Evolutionary conservation across 2,888 invertebrate species (phyloP).

Genomic region (Homarus gammarus): DNA sequence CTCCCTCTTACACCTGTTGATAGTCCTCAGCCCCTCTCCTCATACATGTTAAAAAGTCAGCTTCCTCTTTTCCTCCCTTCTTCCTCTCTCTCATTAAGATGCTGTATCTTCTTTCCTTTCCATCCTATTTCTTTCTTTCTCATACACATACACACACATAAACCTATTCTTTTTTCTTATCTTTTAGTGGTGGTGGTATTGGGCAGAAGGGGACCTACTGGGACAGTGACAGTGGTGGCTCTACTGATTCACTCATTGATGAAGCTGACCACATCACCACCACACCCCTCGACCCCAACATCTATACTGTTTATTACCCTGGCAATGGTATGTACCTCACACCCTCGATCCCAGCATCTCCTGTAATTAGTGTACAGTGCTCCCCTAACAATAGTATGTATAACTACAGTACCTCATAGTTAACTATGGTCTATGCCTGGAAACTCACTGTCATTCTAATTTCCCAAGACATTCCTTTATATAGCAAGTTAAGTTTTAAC

Average conservation of each 20-base stretch:
- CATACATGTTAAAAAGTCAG: background rate
- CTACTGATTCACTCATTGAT: conserved; percentile 59
- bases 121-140: background rate
- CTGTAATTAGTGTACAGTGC: too few species aligned
- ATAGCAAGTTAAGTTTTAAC: too few species aligned
- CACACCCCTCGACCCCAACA: background rate
- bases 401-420: too few species aligned
- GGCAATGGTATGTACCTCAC: background rate
- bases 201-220: conserved; percentile 13
- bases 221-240: conserved; percentile 50
- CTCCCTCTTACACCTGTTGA: background rate
- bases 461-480: too few species aligned
- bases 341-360: too few species aligned
- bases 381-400: too few species aligned
- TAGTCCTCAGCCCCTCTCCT: background rate
- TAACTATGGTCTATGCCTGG: too few species aligned
- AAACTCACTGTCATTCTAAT: too few species aligned
- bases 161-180: background rate
- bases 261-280: conserved; percentile 31
- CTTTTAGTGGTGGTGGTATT: background rate
- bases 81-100: background rate
- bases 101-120: background rate
- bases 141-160: background rate
- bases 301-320: background rate
- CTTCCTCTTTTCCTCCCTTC: too few species aligned